These are phyloP conservation scores for Heteractis magnifica DNA, from an alignment of 92 coral and sea anemone species.

Conservation along the genomic window DNA sequence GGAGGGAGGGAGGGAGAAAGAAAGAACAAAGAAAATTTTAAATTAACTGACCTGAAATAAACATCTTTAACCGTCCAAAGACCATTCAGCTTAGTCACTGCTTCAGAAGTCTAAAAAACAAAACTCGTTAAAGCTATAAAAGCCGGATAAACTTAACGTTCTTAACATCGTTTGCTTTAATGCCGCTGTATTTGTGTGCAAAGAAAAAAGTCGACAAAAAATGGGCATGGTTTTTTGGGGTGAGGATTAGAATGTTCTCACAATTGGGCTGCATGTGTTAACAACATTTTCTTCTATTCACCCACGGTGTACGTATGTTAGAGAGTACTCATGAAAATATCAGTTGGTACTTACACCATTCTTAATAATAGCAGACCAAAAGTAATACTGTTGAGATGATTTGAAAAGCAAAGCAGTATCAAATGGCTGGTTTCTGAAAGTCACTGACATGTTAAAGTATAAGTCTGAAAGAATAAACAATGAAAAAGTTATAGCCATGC, in stretches of 20 bases:
- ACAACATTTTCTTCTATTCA: too few species aligned
- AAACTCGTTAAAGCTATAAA: too few species aligned
- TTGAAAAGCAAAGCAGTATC: neutral
- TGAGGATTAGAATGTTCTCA: too few species aligned
- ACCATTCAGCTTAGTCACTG: neutral
- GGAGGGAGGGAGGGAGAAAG: neutral
- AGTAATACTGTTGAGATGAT: neutral
- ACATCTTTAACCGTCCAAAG: neutral
- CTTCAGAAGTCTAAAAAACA: neutral
- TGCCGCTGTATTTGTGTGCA: too few species aligned
- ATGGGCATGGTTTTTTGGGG: too few species aligned
- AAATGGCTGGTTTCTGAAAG: neutral
- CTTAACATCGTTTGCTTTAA: too few species aligned
- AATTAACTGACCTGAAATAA: neutral
- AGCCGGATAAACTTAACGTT: neutral
- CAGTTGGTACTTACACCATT: neutral
- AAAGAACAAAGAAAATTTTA: neutral
- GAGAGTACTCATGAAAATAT: too few species aligned
- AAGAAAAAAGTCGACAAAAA: too few species aligned
- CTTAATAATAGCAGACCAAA: neutral
- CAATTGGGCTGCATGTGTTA: too few species aligned
- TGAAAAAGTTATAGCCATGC: too few species aligned
- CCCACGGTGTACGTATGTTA: too few species aligned
- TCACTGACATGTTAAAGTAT: neutral
- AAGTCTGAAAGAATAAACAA: too few species aligned